Percentiles rank a stretch among this genome's conserved stretches.
Evolutionary conservation across 1,140 invertebrate genomes (phyloP).

Genomic region (Goniozus legneri): DNA sequence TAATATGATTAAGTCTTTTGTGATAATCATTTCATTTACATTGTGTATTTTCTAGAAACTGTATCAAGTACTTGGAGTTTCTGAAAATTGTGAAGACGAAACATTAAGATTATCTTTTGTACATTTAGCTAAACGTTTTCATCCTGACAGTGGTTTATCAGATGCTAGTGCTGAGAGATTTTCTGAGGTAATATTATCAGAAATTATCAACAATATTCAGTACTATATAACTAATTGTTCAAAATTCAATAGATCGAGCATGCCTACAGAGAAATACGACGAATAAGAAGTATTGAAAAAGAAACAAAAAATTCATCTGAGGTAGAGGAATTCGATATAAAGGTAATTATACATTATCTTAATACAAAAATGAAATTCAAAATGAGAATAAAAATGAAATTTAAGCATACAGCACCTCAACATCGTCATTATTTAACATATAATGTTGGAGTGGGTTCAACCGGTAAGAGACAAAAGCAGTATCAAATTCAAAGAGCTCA

Average conservation of each 20-base stretch:
- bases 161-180: slow-evolving; percentile 71
- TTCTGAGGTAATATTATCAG: slow-evolving; percentile 55
- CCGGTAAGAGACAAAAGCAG: slow-evolving; percentile 72
- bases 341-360: slow-evolving; percentile 34
- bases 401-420: slow-evolving; percentile 79
- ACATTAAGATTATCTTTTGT: slow-evolving; percentile 70
- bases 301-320: slow-evolving; percentile 54
- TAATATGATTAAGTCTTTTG: too few species aligned
- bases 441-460: slow-evolving; percentile 74
- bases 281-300: slow-evolving; percentile 43
- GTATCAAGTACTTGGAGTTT: slow-evolving; percentile 64
- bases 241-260: slow-evolving; percentile 52
- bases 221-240: neutral
- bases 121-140: slow-evolving; percentile 72
- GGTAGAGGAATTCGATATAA: slow-evolving; percentile 54
- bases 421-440: slow-evolving; percentile 82
- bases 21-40: too few species aligned
- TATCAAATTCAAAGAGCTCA: slow-evolving; percentile 67
- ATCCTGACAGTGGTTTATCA: slow-evolving; percentile 72
- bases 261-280: slow-evolving; percentile 56
- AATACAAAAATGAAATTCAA: slow-evolving; percentile 16
- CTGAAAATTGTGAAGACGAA: slow-evolving; percentile 67
- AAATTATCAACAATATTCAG: neutral
- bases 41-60: slow-evolving; percentile 57
- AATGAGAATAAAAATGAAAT: too few species aligned